phyloP scores from a whole-genome alignment of 2,797 vertebrate genomes.

The Ctenochaetus hawaiiensis region DNA sequence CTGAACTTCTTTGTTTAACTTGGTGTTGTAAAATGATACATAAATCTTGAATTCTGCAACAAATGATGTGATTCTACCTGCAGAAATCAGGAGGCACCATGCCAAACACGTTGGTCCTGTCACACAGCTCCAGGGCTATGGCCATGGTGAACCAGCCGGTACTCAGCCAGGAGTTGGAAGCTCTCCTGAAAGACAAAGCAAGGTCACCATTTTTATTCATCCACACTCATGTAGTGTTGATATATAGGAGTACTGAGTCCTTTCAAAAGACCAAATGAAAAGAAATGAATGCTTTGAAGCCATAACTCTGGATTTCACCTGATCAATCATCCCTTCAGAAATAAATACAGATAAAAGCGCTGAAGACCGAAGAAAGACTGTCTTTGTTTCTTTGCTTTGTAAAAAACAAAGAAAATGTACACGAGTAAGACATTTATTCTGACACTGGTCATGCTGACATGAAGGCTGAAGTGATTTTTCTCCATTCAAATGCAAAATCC shows the following conservation, averaged over 20 bases:
- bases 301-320: conserved; percentile 13
- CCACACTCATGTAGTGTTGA: background rate
- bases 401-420: conserved; percentile 25
- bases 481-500: conserved; percentile 27
- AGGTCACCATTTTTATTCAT: background rate
- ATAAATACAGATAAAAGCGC: conserved; percentile 5
- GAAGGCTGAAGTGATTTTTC: conserved; percentile 38
- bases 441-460: background rate
- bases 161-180: conserved; percentile 96
- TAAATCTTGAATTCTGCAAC: background rate
- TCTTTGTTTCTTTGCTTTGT: conserved; percentile 1
- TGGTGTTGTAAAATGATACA: too few species aligned
- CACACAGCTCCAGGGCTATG: conserved; percentile 93
- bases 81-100: conserved; percentile 97
- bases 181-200: conserved; percentile 85
- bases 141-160: conserved; percentile 98
- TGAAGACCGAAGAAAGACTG: background rate
- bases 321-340: conserved; percentile 6
- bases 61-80: conserved; percentile 83
- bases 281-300: background rate
- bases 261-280: conserved; percentile 15
- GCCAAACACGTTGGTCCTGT: conserved; percentile 93
- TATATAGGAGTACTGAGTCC: background rate
- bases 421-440: conserved; percentile 24
- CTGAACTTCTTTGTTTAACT: too few species aligned